Conservation (phyloP, 1,140 invertebrate genomes). For the Lasaia peninsularis region DNA sequence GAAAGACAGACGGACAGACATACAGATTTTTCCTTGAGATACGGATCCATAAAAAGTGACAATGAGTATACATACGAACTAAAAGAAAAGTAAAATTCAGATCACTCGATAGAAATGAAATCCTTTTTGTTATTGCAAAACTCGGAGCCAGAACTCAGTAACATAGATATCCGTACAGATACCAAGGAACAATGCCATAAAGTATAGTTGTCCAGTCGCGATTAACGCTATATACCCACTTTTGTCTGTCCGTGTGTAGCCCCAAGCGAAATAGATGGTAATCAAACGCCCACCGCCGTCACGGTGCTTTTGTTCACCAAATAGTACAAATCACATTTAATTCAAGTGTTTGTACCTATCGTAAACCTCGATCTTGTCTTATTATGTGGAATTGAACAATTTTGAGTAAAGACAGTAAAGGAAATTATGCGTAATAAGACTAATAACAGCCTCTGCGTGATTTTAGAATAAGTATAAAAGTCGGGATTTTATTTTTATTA, state of each 20-base stretch:
- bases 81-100: too few species aligned
- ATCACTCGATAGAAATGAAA: too few species aligned
- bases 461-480: too few species aligned
- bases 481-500: too few species aligned
- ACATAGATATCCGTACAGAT: not conserved
- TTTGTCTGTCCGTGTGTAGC: constrained; percentile 33
- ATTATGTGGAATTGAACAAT: not conserved
- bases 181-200: constrained; percentile 10
- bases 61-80: too few species aligned
- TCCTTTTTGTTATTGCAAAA: too few species aligned
- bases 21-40: too few species aligned
- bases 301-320: constrained; percentile 54
- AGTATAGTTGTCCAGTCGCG: constrained; percentile 15
- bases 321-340: constrained; percentile 46
- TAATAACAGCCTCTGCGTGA: too few species aligned
- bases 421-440: not conserved
- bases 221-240: constrained; percentile 20
- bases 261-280: constrained; percentile 39
- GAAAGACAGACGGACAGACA: too few species aligned
- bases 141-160: not conserved
- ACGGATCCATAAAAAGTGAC: too few species aligned
- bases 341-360: constrained; percentile 24
- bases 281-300: constrained; percentile 39
- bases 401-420: not conserved
- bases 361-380: constrained; percentile 1